Percentiles rank a stretch among this genome's conserved stretches.
Evolutionary conservation across 92 coral and sea anemone species (phyloP).

Genomic region (Galaxea fascicularis): DNA sequence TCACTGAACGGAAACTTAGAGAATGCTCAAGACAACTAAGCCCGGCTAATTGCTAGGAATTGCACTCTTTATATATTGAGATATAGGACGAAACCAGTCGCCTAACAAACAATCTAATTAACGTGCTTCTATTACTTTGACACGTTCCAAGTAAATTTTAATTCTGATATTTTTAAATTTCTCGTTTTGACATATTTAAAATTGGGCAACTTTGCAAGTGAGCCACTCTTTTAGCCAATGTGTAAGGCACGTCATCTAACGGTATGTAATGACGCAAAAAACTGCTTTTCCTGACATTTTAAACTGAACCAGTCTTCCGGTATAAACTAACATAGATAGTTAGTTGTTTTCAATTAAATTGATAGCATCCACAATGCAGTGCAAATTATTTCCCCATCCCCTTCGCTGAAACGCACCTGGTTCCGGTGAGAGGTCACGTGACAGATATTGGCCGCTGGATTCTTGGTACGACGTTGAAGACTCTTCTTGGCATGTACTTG

Average conservation of each 20-base stretch:
- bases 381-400: slow-evolving; percentile 48
- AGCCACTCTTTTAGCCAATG: too few relatives aligned
- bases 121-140: not conserved
- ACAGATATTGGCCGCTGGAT: slow-evolving; percentile 7
- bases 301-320: too few relatives aligned
- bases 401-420: not conserved
- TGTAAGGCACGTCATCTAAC: too few relatives aligned
- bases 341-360: slow-evolving; percentile 61
- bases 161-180: too few relatives aligned
- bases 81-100: not conserved
- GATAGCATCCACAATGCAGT: slow-evolving; percentile 79
- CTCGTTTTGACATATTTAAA: too few relatives aligned
- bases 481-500: slow-evolving; percentile 24
- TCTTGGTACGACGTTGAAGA: slow-evolving; percentile 27
- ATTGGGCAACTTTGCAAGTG: too few relatives aligned
- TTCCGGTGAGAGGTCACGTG: slow-evolving; percentile 36
- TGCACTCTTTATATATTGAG: not conserved
- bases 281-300: too few relatives aligned
- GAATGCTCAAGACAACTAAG: too few relatives aligned
- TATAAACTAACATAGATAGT: not conserved
- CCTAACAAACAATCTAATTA: not conserved
- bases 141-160: not conserved
- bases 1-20: too few relatives aligned
- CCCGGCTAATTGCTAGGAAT: too few relatives aligned
- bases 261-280: too few relatives aligned